Percentiles rank a stretch among this genome's conserved stretches.
Conservation (phyloP, 2,113 vertebrate genomes). For the Toxotes jaculatrix region DNA sequence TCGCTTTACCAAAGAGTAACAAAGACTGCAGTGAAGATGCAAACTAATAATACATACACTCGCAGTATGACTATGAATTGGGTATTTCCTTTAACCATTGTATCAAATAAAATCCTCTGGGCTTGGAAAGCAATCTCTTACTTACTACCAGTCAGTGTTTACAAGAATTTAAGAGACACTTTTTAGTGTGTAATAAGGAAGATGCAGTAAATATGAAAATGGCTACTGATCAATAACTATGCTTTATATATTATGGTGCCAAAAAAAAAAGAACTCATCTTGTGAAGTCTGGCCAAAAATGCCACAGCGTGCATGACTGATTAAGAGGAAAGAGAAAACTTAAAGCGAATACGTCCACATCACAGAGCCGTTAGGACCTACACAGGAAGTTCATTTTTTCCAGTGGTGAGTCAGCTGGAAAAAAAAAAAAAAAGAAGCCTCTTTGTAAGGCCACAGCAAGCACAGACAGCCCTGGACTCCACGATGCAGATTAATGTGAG, state of each 20-base stretch:
- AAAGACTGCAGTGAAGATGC: background rate
- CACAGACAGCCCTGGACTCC: slow-evolving; percentile 24
- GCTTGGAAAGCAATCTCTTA: background rate
- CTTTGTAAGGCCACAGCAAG: slow-evolving; percentile 36
- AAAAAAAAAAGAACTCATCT: background rate
- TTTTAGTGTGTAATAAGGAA: background rate
- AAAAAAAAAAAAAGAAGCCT: slow-evolving; percentile 15
- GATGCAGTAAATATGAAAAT: background rate
- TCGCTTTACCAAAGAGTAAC: background rate
- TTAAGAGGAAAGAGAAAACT: slow-evolving; percentile 10
- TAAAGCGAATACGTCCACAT: slow-evolving; percentile 24
- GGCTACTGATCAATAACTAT: background rate
- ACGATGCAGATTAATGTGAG: slow-evolving; percentile 1
- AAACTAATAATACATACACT: too few relatives aligned
- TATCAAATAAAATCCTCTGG: background rate
- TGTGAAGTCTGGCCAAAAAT: background rate
- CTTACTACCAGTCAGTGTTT: background rate
- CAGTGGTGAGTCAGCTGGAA: slow-evolving; percentile 68
- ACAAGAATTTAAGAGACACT: background rate
- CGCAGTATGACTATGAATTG: background rate
- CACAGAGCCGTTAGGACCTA: slow-evolving; percentile 38
- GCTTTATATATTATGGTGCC: background rate
- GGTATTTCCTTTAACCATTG: background rate
- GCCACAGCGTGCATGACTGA: background rate
- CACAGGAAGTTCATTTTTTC: slow-evolving; percentile 76